Conservation (phyloP, 2,888 invertebrate genomes). For the Anaspis maculata region DNA sequence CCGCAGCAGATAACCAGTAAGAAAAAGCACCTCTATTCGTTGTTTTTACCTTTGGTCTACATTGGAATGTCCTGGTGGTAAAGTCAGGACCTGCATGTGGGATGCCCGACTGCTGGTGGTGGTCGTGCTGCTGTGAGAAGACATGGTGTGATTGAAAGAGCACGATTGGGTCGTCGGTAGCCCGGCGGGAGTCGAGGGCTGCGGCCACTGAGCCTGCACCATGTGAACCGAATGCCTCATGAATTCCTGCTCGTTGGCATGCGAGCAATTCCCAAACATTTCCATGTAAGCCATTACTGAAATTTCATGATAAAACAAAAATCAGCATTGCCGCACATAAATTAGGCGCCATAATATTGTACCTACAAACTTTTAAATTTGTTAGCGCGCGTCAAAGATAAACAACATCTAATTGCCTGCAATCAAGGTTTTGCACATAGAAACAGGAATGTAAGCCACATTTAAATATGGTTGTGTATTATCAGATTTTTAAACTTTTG, state of each 20-base stretch:
- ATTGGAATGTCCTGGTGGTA: constrained; percentile 22
- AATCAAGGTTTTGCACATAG: too few species aligned
- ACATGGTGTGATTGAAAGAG: constrained; percentile 45
- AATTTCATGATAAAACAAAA: too few species aligned
- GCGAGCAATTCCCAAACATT: constrained; percentile 85
- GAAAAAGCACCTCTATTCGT: too few species aligned
- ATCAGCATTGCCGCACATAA: too few species aligned
- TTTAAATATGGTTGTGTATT: too few species aligned
- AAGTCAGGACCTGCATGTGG: constrained; percentile 29
- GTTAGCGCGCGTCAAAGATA: too few species aligned
- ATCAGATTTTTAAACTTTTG: too few species aligned
- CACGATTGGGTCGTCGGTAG: constrained; percentile 52
- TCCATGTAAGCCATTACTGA: constrained; percentile 95
- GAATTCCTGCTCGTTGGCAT: constrained; percentile 67
- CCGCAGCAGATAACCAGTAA: not conserved
- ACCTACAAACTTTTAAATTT: too few species aligned
- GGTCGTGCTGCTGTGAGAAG: constrained; percentile 28
- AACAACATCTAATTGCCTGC: too few species aligned
- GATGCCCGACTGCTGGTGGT: constrained; percentile 32
- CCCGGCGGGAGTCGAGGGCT: constrained; percentile 24
- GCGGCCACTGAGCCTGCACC: constrained; percentile 36
- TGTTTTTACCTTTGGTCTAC: constrained; percentile 18
- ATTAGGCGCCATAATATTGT: too few species aligned
- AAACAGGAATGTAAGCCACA: too few species aligned
- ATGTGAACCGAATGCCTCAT: constrained; percentile 79